These are phyloP conservation scores for Andricus grossulariae DNA, from an alignment of 1,140 invertebrate genomes.

Conservation along the genomic window DNA sequence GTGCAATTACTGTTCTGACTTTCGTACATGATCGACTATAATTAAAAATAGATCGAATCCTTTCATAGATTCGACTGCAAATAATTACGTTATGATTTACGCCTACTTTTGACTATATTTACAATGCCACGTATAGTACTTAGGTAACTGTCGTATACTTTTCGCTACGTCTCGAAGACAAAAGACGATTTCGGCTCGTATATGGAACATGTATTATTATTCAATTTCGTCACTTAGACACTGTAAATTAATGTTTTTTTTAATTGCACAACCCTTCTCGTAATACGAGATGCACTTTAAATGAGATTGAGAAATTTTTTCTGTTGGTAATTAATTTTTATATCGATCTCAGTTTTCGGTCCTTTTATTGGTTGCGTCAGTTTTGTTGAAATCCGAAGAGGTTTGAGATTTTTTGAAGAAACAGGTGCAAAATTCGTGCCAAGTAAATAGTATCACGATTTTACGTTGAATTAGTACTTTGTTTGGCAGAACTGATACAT, in stretches of 20 bases:
- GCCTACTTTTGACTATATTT: constrained; percentile 66
- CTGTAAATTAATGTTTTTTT: constrained; percentile 6
- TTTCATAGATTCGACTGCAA: constrained; percentile 34
- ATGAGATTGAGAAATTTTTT: constrained; percentile 10
- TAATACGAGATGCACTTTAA: not conserved
- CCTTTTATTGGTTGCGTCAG: too few species aligned
- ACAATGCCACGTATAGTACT: constrained; percentile 65
- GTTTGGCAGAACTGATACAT: too few species aligned
- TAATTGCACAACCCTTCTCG: constrained; percentile 24
- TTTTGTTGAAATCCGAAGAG: too few species aligned
- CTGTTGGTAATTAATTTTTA: too few species aligned
- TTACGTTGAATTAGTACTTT: too few species aligned
- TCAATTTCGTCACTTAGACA: constrained; percentile 51
- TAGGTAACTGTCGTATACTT: constrained; percentile 73
- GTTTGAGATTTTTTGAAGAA: too few species aligned
- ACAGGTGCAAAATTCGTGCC: too few species aligned
- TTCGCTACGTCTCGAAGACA: constrained; percentile 58
- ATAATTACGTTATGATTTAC: constrained; percentile 44
- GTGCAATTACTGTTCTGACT: constrained; percentile 28
- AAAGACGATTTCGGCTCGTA: constrained; percentile 48
- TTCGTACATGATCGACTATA: constrained; percentile 37
- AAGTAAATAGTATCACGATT: too few species aligned
- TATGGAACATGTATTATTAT: constrained; percentile 39
- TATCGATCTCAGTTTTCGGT: too few species aligned
- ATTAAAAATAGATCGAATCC: constrained; percentile 47